Percentiles rank a stretch among this genome's conserved stretches.
Conservation (phyloP, 2,113 vertebrate genomes). For the Anhinga rufa region DNA sequence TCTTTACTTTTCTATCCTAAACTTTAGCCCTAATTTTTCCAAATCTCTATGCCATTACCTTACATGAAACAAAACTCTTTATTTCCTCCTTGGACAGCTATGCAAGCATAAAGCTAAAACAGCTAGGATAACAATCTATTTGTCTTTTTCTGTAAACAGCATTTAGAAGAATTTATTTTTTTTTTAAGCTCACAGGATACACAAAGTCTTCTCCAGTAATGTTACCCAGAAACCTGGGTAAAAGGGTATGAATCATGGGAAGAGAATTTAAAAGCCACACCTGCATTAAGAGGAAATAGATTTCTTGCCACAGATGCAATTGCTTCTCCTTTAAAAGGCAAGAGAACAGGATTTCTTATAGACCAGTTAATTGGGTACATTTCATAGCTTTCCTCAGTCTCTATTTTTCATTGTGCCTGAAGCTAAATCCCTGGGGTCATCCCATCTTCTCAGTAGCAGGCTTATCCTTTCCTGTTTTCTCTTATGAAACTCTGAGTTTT, state of each 20-base stretch:
- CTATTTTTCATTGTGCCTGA: not conserved
- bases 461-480: not conserved
- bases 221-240: not conserved
- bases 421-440: not conserved
- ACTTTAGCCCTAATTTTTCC: not conserved
- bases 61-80: not conserved
- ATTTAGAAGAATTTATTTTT: not conserved
- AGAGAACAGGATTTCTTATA: not conserved
- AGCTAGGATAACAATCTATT: not conserved
- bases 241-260: not conserved
- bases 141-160: not conserved
- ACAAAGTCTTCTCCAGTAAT: not conserved
- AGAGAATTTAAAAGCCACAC: not conserved
- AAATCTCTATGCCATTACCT: not conserved
- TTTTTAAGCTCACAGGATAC: not conserved
- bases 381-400: not conserved
- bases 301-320: not conserved
- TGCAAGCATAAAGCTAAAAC: not conserved
- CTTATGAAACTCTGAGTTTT: not conserved
- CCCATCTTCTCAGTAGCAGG: not conserved
- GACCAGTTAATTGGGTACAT: not conserved
- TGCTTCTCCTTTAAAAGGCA: not conserved
- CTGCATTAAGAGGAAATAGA: not conserved
- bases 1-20: not conserved
- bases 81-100: not conserved